phyloP scores from a whole-genome alignment of 2,888 invertebrate genomes.

The Erannis defoliaria region DNA sequence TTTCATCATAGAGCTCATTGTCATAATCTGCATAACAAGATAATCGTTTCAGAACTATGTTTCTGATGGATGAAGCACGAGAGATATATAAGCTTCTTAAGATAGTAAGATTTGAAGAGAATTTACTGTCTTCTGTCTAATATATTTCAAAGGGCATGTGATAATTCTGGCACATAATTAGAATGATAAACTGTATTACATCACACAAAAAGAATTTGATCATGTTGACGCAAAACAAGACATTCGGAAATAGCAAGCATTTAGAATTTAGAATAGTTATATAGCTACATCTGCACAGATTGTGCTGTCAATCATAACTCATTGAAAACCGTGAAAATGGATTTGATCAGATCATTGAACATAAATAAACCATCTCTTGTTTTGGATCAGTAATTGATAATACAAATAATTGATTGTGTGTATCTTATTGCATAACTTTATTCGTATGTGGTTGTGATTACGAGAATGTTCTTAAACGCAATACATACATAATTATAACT shows the following conservation, averaged over 20 bases:
- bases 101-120: neutral
- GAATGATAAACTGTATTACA: conserved; percentile 5
- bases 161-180: neutral
- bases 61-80: neutral
- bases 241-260: conserved; percentile 18
- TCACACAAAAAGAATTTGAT: conserved; percentile 14
- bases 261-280: conserved; percentile 4
- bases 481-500: no score
- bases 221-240: conserved; percentile 21
- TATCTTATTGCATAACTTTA: no score
- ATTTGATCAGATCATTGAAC: conserved; percentile 21
- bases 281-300: conserved; percentile 6
- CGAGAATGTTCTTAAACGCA: no score
- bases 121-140: neutral
- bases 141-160: neutral
- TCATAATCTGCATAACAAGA: neutral
- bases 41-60: neutral
- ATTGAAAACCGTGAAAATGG: conserved; percentile 20
- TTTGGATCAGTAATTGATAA: no score
- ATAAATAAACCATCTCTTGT: no score
- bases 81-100: neutral
- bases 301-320: conserved; percentile 28
- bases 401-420: no score
- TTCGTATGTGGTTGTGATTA: no score
- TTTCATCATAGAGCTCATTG: neutral